phyloP scores from a whole-genome alignment of 2,113 vertebrate genomes.

The Cyphomyrus plagiostoma region DNA sequence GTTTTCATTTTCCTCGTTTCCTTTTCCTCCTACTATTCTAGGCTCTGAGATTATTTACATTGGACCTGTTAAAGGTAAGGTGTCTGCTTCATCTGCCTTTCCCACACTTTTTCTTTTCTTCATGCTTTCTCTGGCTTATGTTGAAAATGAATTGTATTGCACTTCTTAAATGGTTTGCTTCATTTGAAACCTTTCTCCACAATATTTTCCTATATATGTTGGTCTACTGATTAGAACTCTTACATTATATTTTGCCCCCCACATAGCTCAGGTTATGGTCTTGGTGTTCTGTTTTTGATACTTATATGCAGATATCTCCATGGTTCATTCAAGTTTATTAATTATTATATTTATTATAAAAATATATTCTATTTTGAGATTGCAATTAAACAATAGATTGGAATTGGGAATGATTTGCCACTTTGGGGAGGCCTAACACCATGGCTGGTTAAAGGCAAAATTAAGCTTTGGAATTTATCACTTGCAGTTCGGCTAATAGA shows the following conservation, averaged over 20 bases:
- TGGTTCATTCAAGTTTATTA: not conserved
- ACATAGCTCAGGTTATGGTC: not conserved
- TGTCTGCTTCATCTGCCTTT: constrained; percentile 48
- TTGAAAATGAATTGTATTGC: constrained; percentile 20
- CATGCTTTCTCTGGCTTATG: not conserved
- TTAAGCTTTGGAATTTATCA: no score
- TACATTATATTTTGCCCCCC: not conserved
- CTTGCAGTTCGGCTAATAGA: no score
- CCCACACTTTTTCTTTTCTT: constrained; percentile 42
- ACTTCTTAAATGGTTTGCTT: constrained; percentile 21
- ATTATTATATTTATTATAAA: not conserved
- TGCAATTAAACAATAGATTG: not conserved
- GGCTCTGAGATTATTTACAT: constrained; percentile 98
- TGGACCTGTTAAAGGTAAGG: constrained; percentile 99
- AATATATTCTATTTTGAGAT: not conserved
- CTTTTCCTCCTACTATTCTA: constrained; percentile 64
- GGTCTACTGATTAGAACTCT: not conserved
- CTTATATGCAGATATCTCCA: not conserved
- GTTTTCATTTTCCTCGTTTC: constrained; percentile 43
- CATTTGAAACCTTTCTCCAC: constrained; percentile 26
- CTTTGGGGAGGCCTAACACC: not conserved
- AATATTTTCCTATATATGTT: constrained; percentile 28
- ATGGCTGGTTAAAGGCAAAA: not conserved
- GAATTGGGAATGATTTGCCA: not conserved
- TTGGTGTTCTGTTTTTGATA: not conserved